Percentiles rank a stretch among this genome's conserved stretches.
phyloP scores from a whole-genome alignment of 2,797 vertebrate genomes.

The Alfaro cultratus region DNA sequence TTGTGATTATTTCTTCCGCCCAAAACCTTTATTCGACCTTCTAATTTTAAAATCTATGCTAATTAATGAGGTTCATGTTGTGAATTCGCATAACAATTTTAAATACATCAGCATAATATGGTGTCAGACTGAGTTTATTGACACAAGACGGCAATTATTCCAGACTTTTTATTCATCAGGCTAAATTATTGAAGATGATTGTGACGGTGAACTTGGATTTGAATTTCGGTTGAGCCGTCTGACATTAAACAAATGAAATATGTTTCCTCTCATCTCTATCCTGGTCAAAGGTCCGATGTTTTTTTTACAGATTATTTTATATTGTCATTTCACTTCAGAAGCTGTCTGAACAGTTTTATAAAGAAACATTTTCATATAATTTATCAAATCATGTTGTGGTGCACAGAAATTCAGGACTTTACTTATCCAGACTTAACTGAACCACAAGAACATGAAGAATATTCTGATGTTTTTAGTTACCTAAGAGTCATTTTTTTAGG shows the following conservation, averaged over 20 bases:
- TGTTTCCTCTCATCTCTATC: not conserved
- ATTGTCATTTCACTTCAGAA: not conserved
- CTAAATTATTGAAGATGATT: conserved; percentile 11
- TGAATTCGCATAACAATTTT: conserved; percentile 27
- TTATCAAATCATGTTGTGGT: not conserved
- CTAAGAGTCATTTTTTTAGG: too few relatives aligned
- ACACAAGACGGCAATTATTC: not conserved
- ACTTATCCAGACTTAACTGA: too few relatives aligned
- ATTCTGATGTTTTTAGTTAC: too few relatives aligned
- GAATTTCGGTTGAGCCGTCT: conserved; percentile 14
- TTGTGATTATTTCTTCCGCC: not conserved
- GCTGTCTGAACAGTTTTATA: not conserved
- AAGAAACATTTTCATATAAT: not conserved
- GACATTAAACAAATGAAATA: not conserved
- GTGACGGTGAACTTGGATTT: conserved; percentile 16
- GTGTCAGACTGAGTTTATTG: conserved; percentile 22
- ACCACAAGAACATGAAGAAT: too few relatives aligned
- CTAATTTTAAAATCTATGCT: not conserved
- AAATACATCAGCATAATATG: conserved; percentile 14
- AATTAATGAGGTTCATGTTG: not conserved
- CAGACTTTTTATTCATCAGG: not conserved
- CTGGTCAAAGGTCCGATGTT: not conserved
- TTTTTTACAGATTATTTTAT: not conserved
- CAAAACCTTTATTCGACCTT: conserved; percentile 1
- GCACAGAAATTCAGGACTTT: too few relatives aligned